Evolutionary conservation across 2,797 vertebrate species (phyloP), one percentile per base, ranked within the genome.

Genomic region (Pempheris klunzingeri): DNA sequence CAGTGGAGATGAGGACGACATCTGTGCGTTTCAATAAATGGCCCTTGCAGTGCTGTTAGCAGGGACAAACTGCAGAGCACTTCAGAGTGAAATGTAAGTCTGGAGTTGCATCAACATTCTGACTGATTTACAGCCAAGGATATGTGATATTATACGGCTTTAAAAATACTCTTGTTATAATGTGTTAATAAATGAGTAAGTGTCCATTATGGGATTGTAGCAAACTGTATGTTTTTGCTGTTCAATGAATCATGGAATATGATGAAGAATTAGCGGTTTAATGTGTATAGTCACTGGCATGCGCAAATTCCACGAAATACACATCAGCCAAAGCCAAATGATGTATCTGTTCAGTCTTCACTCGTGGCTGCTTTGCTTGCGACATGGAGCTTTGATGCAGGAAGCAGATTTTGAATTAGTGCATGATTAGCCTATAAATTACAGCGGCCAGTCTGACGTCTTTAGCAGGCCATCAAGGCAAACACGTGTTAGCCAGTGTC

Each of bases 401-500:
- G 74, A 69, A 71, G 53, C 70, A 57, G 54, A 34, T 85, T 82
- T 61, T 74, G 65, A 88, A 86, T 77, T 49, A 52, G 58, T 69
- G 52, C 72, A 24, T 30, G 66, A 87, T 83, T 87, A 80, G 70
- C 62, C 77, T 61, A 66, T 84, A 84, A 83, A 90, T 84, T 78
- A 76, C 52, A 67, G 12, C 1, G 41, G 43, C 26, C 75, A 82
- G 60, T 83, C 80, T 77, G 82, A 88, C 86, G 83, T 83, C 74
- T 87, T 85, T 74, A 82, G 80, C 89, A 83, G 74, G 77, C 58
- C 71, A 72, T 83, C 87, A 83, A 80, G 82, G 53, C n/a, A 41
- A 85, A 74, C 86, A 87, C 87, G 81, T 87, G 85, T 87, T 74
- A 69, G 60, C 69, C 72, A 36, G 79, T 80, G 78, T 91, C 82